Evolutionary conservation across 2,888 invertebrate genomes (phyloP).

Genomic region (Phrixothrix hirtus): DNA sequence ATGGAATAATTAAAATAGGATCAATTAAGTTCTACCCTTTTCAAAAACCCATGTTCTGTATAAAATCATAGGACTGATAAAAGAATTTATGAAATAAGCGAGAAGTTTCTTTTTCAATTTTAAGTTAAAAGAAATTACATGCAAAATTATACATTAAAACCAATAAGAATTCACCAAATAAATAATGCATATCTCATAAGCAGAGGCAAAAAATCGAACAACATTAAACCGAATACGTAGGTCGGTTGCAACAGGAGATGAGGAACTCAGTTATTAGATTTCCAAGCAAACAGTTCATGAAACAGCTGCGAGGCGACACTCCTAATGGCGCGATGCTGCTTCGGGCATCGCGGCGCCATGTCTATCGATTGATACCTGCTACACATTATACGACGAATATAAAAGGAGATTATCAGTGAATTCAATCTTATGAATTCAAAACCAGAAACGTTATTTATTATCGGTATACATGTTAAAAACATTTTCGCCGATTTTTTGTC

Average conservation of each 20-base stretch:
- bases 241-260: conserved; percentile 34
- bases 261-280: conserved; percentile 51
- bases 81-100: no score
- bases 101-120: no score
- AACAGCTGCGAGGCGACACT: conserved; percentile 52
- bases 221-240: conserved; percentile 30
- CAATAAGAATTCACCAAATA: no score
- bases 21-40: no score
- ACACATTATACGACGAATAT: conserved; percentile 32
- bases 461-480: no score
- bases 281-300: conserved; percentile 53
- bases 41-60: no score
- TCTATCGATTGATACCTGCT: conserved; percentile 47
- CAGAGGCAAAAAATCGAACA: conserved; percentile 33
- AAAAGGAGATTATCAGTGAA: conserved; percentile 9
- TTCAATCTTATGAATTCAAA: conserved; percentile 14
- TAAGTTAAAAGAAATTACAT: no score
- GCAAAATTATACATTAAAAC: no score
- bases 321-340: conserved; percentile 43
- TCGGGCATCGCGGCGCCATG: conserved; percentile 47
- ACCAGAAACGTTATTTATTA: no score
- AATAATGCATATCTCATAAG: conserved; percentile 37
- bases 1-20: no score
- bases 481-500: no score
- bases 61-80: no score